Percentiles rank a stretch among this genome's conserved stretches.
Evolutionary conservation across 2,113 vertebrate species (phyloP).

Genomic region (Colistium nudipinnis): DNA sequence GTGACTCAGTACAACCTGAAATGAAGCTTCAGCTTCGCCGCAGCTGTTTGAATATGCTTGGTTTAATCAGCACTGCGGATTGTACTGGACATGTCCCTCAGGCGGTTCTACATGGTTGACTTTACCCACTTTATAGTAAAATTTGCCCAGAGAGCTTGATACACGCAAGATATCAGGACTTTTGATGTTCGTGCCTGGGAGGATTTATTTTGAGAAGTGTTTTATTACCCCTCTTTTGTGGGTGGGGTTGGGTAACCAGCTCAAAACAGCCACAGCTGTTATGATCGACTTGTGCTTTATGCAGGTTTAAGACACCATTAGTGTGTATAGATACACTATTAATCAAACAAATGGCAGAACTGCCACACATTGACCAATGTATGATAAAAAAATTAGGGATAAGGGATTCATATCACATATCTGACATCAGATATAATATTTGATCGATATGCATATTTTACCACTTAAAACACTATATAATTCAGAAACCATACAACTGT

Average conservation of each 20-base stretch:
- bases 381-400: too few relatives aligned
- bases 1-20: too few relatives aligned
- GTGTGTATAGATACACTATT: too few relatives aligned
- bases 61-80: conserved; percentile 13
- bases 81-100: conserved; percentile 34
- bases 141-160: not conserved
- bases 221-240: not conserved
- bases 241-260: not conserved
- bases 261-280: not conserved
- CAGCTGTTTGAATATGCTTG: too few relatives aligned
- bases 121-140: conserved; percentile 2
- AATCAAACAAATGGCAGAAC: too few relatives aligned
- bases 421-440: too few relatives aligned
- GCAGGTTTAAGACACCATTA: too few relatives aligned
- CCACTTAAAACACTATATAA: too few relatives aligned
- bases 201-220: not conserved
- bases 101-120: conserved; percentile 25
- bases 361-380: too few relatives aligned
- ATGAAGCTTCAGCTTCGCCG: too few relatives aligned
- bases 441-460: too few relatives aligned
- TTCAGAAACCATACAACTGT: not conserved
- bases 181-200: conserved; percentile 7
- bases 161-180: not conserved
- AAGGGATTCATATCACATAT: too few relatives aligned
- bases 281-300: not conserved